phyloP scores from a whole-genome alignment of 2,888 invertebrate species.

The Melinaea marsaeus region DNA sequence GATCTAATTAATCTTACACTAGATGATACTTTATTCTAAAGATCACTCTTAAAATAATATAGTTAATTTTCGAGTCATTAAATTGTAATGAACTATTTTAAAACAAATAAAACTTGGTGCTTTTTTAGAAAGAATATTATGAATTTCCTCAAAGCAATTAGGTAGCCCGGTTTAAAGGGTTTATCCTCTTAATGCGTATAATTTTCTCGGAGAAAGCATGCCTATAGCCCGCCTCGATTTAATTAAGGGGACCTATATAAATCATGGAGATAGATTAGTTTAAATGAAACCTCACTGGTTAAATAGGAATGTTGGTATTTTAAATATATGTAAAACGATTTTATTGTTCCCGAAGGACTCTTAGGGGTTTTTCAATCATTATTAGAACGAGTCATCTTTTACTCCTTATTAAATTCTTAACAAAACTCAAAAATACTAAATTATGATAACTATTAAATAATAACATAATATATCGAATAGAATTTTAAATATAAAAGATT shows the following conservation, averaged over 20 bases:
- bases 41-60: slow-evolving; percentile 1
- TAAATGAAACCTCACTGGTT: slow-evolving; percentile 37
- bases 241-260: slow-evolving; percentile 49
- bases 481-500: too few species aligned
- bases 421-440: too few species aligned
- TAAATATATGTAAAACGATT: too few species aligned
- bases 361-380: too few species aligned
- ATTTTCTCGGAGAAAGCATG: slow-evolving; percentile 34
- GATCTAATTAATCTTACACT: too few species aligned
- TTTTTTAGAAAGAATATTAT: slow-evolving; percentile 5
- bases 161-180: slow-evolving; percentile 20
- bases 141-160: slow-evolving; percentile 20
- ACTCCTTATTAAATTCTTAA: too few species aligned
- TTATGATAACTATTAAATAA: too few species aligned
- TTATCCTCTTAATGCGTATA: slow-evolving; percentile 32
- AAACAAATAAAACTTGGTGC: neutral
- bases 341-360: too few species aligned
- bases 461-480: too few species aligned
- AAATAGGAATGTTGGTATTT: too few species aligned
- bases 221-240: slow-evolving; percentile 44
- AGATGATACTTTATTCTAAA: too few species aligned
- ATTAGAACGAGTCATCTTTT: too few species aligned
- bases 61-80: neutral
- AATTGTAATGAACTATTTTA: neutral
- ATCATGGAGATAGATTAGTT: slow-evolving; percentile 60